Percentiles rank a stretch among this genome's conserved stretches.
Conservation (phyloP, 2,888 invertebrate genomes). For the Platycnemis pennipes region DNA sequence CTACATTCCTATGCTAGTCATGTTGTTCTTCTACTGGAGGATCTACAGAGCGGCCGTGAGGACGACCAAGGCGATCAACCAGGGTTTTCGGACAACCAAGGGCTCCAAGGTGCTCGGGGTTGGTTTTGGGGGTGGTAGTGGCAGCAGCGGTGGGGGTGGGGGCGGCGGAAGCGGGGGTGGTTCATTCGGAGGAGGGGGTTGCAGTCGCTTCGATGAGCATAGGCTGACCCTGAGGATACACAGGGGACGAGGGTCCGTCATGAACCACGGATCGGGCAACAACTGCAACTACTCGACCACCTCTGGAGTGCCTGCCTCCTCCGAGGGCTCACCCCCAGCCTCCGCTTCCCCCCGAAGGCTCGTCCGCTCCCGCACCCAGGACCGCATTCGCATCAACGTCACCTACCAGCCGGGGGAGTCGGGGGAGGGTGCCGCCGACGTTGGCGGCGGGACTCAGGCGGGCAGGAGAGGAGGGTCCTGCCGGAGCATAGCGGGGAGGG, state of each 20-base stretch:
- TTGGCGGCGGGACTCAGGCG: not conserved
- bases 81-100: conserved; percentile 93
- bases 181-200: conserved; percentile 81
- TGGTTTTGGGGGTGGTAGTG: conserved; percentile 74
- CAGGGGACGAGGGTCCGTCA: conserved; percentile 88
- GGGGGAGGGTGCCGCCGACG: not conserved
- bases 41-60: conserved; percentile 97
- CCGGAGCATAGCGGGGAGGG: conserved; percentile 54
- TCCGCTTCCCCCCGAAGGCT: not conserved
- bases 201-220: conserved; percentile 92
- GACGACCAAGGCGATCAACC: conserved; percentile 95
- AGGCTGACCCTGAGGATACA: conserved; percentile 95
- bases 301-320: conserved; percentile 72
- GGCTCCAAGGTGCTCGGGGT: conserved; percentile 80
- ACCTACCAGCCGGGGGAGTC: not conserved
- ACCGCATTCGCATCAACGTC: conserved; percentile 38
- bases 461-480: conserved; percentile 21
- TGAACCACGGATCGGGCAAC: conserved; percentile 80
- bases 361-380: conserved; percentile 43
- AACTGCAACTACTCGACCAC: conserved; percentile 86
- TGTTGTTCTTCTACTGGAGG: conserved; percentile 98
- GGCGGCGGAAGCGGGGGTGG: not conserved
- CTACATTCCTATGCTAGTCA: conserved; percentile 98
- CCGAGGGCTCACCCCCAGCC: conserved; percentile 14
- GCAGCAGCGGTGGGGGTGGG: conserved; percentile 12